A percentile compares a stretch with the other conserved stretches of the same genome.
phyloP scores from a whole-genome alignment of 1,140 invertebrate species.

The Hypsibius dujardini region DNA sequence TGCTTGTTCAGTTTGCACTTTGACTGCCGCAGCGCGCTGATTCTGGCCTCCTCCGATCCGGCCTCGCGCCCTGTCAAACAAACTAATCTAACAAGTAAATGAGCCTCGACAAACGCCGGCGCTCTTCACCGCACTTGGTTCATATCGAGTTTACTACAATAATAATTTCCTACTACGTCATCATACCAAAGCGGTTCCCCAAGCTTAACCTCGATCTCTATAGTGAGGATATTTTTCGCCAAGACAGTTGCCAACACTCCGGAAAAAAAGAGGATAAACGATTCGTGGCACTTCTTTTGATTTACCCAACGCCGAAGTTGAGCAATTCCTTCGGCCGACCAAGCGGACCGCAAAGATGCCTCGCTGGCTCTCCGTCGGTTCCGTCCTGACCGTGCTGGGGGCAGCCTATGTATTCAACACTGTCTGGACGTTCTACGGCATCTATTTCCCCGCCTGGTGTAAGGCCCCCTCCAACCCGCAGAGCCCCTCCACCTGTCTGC shows the following conservation, averaged over 20 bases:
- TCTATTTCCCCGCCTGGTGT: constrained; percentile 15
- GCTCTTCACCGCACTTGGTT: no score
- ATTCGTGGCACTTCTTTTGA: neutral
- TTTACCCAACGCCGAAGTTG: neutral
- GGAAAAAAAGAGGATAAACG: neutral
- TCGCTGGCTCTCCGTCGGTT: neutral
- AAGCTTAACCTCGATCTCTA: neutral
- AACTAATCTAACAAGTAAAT: no score
- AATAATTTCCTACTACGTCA: no score
- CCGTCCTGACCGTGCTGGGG: neutral
- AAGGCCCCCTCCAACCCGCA: neutral
- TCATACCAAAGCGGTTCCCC: neutral
- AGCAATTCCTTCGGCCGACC: neutral
- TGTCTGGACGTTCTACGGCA: constrained; percentile 10
- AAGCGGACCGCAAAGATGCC: neutral
- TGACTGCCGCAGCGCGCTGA: no score
- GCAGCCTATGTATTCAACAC: neutral
- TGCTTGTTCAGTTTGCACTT: no score
- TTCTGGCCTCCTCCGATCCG: no score
- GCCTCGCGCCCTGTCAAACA: no score
- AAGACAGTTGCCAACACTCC: no score
- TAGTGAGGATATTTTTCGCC: no score
- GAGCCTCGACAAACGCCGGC: no score
- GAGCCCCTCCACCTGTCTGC: neutral
- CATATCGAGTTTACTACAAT: no score